Evolutionary conservation across 35 echinoderm and acorn worm species (phyloP).

Genomic region (Hemicentrotus pulcherrimus): DNA sequence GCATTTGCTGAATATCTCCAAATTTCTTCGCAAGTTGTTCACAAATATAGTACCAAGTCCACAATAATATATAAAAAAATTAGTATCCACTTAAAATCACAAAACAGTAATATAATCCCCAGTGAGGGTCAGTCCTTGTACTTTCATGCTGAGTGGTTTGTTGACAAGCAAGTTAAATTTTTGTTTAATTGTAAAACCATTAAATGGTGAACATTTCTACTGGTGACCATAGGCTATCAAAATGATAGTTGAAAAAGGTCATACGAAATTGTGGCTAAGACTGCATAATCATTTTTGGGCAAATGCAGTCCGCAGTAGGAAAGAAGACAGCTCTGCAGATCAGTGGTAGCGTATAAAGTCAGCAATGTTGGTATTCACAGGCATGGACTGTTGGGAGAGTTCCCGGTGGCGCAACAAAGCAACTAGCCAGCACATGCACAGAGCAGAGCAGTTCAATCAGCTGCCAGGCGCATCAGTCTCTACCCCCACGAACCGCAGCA

Average conservation of each 20-base stretch:
- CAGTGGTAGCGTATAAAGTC: background rate
- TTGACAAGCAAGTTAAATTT: background rate
- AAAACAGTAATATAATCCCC: background rate
- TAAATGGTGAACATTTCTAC: background rate
- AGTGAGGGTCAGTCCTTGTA: background rate
- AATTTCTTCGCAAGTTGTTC: background rate
- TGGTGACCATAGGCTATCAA: background rate
- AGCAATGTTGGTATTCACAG: background rate
- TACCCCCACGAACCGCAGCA: slow-evolving; percentile 24
- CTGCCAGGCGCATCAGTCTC: slow-evolving; percentile 34
- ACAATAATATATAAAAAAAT: background rate
- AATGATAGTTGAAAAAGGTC: background rate
- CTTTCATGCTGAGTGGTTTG: background rate
- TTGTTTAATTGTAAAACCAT: background rate
- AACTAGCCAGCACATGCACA: slow-evolving; percentile 5
- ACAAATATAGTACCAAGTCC: background rate
- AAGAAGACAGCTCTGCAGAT: background rate
- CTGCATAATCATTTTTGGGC: background rate
- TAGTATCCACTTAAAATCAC: background rate
- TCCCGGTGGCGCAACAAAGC: background rate
- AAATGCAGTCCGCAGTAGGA: background rate
- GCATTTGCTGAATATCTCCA: background rate
- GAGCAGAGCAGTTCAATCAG: slow-evolving; percentile 16
- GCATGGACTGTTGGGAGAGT: background rate
- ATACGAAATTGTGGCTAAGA: background rate